Evolutionary conservation across 2,888 invertebrate genomes (phyloP).

Genomic region (Oxytorus armatus): DNA sequence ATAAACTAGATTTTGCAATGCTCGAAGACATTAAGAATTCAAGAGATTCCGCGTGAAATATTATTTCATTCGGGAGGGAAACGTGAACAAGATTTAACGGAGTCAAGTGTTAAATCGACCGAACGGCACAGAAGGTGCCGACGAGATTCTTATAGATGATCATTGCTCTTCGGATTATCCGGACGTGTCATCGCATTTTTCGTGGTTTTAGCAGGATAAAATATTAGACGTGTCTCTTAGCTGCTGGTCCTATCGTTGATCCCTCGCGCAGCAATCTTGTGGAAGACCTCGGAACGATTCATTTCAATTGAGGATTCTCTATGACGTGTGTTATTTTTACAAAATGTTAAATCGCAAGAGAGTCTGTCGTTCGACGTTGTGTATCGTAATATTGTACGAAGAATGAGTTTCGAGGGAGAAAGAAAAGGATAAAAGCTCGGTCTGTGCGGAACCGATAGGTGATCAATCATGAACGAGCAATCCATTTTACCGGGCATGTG

Average conservation of each 20-base stretch:
- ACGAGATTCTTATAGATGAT: conserved; percentile 71
- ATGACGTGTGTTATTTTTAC: conserved; percentile 34
- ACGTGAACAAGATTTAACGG: conserved; percentile 65
- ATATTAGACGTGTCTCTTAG: conserved; percentile 56
- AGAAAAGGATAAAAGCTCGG: conserved; percentile 62
- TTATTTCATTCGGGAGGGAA: conserved; percentile 35
- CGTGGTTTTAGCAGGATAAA: conserved; percentile 60
- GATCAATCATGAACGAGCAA: conserved; percentile 83
- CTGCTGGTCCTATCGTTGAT: conserved; percentile 53
- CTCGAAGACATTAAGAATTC: conserved; percentile 23
- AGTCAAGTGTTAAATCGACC: conserved; percentile 76
- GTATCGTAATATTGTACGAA: conserved; percentile 35
- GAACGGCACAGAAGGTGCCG: conserved; percentile 78
- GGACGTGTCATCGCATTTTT: conserved; percentile 65
- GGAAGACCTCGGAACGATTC: conserved; percentile 37
- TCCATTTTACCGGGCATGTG: conserved; percentile 82
- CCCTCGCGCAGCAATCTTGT: conserved; percentile 34
- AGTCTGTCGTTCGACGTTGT: conserved; percentile 21
- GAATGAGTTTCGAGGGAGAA: conserved; percentile 58
- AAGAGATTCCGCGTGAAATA: conserved; percentile 14
- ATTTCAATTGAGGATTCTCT: conserved; percentile 30
- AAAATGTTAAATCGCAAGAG: conserved; percentile 43
- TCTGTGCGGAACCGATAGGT: conserved; percentile 75
- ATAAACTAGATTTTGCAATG: conserved; percentile 50
- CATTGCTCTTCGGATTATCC: conserved; percentile 71